A percentile compares a stretch with the other conserved stretches of the same genome.
These are phyloP conservation scores for Channa striata DNA, from an alignment of 2,797 vertebrate species.

Conservation along the genomic window DNA sequence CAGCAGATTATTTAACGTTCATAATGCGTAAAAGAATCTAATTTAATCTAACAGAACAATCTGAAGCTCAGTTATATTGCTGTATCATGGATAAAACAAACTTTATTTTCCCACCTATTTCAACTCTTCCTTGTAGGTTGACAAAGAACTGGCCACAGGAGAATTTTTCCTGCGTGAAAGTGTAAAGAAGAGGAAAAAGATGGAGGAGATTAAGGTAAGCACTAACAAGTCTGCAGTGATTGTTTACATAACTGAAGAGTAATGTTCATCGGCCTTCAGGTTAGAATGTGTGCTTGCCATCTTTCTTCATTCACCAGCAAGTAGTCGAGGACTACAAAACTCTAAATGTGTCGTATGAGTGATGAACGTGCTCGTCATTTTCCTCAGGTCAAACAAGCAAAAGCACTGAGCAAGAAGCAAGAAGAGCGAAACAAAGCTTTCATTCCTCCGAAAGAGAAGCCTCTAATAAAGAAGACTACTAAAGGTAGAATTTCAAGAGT, in stretches of 20 bases:
- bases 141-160: constrained; percentile 93
- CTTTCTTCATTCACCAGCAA: background rate
- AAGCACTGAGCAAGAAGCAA: constrained; percentile 89
- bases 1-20: too few species aligned
- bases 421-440: constrained; percentile 95
- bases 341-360: too few species aligned
- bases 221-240: background rate
- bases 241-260: background rate
- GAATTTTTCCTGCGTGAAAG: constrained; percentile 95
- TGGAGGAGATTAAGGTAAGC: constrained; percentile 92
- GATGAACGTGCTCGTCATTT: constrained; percentile 17
- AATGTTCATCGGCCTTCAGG: background rate
- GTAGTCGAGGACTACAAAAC: too few species aligned
- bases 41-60: too few species aligned
- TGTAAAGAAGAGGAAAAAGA: constrained; percentile 90
- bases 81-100: too few species aligned
- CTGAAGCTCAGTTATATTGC: too few species aligned
- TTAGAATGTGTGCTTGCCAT: background rate
- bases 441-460: constrained; percentile 95
- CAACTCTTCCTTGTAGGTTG: constrained; percentile 81
- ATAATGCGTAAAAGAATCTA: background rate
- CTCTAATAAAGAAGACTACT: constrained; percentile 82
- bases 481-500: constrained; percentile 83
- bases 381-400: constrained; percentile 89
- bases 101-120: too few species aligned